These are phyloP conservation scores for Drosophila ambigua DNA, from an alignment of 1,140 invertebrate genomes.

Conservation along the genomic window DNA sequence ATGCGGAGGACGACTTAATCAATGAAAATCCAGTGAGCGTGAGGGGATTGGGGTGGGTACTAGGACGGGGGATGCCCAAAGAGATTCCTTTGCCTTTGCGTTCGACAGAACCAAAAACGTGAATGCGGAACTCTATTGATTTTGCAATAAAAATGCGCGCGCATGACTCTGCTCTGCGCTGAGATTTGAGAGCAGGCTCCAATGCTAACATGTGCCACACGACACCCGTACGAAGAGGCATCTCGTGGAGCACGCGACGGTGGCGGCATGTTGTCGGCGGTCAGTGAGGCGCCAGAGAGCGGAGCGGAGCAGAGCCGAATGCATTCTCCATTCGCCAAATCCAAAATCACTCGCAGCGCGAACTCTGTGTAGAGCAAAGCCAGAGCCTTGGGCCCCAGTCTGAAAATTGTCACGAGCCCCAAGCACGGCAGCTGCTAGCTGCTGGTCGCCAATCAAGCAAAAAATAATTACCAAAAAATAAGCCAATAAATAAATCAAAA, in stretches of 20 bases:
- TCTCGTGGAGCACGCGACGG: conserved; percentile 17
- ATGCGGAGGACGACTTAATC: conserved; percentile 51
- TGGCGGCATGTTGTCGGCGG: conserved; percentile 73
- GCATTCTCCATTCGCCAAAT: conserved; percentile 26
- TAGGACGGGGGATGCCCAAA: conserved; percentile 10
- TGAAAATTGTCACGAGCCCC: conserved; percentile 35
- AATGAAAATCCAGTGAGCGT: conserved; percentile 32
- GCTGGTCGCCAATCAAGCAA: conserved; percentile 13
- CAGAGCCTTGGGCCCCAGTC: conserved; percentile 37
- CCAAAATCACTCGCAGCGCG: background rate
- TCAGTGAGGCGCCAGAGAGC: conserved; percentile 57
- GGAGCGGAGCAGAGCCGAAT: conserved; percentile 36
- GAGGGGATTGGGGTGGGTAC: conserved; percentile 7
- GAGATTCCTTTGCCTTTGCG: conserved; percentile 1
- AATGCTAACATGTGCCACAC: conserved; percentile 16
- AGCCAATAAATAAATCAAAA: conserved; percentile 28
- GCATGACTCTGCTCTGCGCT: conserved; percentile 33
- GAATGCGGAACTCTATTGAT: conserved; percentile 75
- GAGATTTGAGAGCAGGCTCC: conserved; percentile 62
- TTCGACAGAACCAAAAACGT: conserved; percentile 21
- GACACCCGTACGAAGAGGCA: background rate
- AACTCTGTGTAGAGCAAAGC: conserved; percentile 19
- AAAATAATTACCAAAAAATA: conserved; percentile 34
- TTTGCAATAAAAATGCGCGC: conserved; percentile 76
- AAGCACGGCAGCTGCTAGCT: conserved; percentile 37